These are phyloP conservation scores for Anniella stebbinsi DNA, from an alignment of 2,797 vertebrate genomes.

Conservation along the genomic window DNA sequence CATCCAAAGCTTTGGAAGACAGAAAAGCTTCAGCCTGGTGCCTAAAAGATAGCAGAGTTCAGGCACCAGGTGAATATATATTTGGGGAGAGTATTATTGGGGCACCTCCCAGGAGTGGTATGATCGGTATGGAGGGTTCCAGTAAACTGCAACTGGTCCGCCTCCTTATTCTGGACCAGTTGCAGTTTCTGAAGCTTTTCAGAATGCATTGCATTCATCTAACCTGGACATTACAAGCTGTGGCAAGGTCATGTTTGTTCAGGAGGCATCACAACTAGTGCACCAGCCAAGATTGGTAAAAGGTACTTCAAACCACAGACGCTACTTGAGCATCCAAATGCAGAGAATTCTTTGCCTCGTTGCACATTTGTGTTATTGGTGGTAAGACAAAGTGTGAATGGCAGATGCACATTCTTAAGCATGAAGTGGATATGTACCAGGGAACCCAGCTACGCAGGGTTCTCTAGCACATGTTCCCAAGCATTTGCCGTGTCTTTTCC, in stretches of 20 bases:
- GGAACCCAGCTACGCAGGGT: background rate
- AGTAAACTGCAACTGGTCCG: background rate
- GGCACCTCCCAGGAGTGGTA: background rate
- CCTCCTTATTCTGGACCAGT: background rate
- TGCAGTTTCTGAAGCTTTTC: background rate
- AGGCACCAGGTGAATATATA: no score
- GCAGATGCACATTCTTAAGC: background rate
- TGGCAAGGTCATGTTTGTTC: background rate
- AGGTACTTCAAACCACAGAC: background rate
- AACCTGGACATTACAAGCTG: background rate
- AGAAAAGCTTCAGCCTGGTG: background rate
- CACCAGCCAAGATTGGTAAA: background rate
- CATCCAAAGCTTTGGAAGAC: background rate
- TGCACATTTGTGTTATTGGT: background rate
- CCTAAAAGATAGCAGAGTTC: background rate
- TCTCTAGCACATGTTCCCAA: background rate
- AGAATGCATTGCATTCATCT: background rate
- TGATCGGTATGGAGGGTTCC: background rate
- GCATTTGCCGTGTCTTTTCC: background rate
- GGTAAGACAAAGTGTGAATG: no score
- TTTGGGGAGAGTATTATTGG: background rate
- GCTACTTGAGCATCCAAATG: background rate
- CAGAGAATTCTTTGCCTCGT: background rate
- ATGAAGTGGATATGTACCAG: background rate
- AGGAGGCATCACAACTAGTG: background rate